Base-by-base conservation (phyloP, 2,797 vertebrate genomes). In the Synanceia verrucosa region DNA sequence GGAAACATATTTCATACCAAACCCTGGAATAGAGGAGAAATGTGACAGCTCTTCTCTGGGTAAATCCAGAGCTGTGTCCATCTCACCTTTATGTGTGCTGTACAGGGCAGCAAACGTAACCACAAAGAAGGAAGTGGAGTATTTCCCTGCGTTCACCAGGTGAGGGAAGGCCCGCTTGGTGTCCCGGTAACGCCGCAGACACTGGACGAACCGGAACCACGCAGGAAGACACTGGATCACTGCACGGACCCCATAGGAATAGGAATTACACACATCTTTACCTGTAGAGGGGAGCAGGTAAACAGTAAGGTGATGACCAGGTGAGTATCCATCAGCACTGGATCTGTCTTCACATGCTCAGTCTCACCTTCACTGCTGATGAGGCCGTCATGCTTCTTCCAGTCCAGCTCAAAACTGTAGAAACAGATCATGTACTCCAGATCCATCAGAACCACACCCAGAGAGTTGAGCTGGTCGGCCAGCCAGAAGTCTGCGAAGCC, bases 401-500 rank as follows among this genome's bases (percentile, higher is more conserved):
- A 99, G 89, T 96, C 84, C 72, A 99, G 93, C 85, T 98, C 96
- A 79, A 97, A 96, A 86, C 96, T 98, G 93, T 99, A 99, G 92
- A 98, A 99, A 85, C 97, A 99, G 92, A 98, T 96, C 95, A 99
- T 96, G 92, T 98, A 99, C 94, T 99, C 97, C 90, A 99, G 93
- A 86, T 99, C 98, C 96, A 98, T 97, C 67, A 99, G 93, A 79
- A 98, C 96, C 68, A 97, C 91, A 0, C 91, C 96, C 83, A 99
- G 93, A 79, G 97, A 99, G 92, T 99, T 99, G 55, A 99, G 92
- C 91, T 99, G 98, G 92, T 99, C 98, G 2, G 98, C 98, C 91
- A 99, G 93, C 98, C 98, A 99, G 95, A 99, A 99, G 93, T 99
- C 98, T 67, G 98, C 97, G 2, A 99, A 99, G 89, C 96, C 97